phyloP scores from a whole-genome alignment of 2,113 vertebrate genomes.

The Dascyllus trimaculatus region DNA sequence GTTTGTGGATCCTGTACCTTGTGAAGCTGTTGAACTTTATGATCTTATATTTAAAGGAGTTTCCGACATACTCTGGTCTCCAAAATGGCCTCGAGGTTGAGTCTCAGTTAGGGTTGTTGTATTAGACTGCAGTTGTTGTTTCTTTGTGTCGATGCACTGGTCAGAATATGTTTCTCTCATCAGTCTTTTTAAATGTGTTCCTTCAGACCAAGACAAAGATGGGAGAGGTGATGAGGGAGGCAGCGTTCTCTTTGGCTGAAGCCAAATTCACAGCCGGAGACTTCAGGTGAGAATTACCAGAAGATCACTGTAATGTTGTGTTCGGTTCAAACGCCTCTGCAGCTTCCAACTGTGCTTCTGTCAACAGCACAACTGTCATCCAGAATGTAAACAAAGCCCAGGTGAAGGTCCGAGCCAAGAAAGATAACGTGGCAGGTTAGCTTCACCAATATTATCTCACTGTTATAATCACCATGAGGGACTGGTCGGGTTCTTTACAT shows the following conservation, averaged over 20 bases:
- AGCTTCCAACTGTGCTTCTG: constrained; percentile 42
- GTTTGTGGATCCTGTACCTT: neutral
- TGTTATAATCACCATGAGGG: neutral
- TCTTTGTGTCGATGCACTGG: too few relatives aligned
- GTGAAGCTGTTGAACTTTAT: neutral
- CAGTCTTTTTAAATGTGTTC: constrained; percentile 29
- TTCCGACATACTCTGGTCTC: too few relatives aligned
- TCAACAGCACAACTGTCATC: constrained; percentile 94
- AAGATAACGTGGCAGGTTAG: constrained; percentile 97
- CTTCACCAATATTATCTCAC: neutral
- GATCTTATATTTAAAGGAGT: too few relatives aligned
- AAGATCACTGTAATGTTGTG: neutral
- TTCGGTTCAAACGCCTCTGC: neutral
- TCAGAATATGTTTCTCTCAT: too few relatives aligned
- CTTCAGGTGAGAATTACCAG: constrained; percentile 89
- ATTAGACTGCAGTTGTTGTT: too few relatives aligned
- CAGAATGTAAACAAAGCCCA: constrained; percentile 99
- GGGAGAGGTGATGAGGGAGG: constrained; percentile 99
- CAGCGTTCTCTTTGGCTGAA: constrained; percentile 97
- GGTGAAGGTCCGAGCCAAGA: constrained; percentile 97
- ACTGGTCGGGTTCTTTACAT: neutral
- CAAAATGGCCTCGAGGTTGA: too few relatives aligned
- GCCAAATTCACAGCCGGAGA: constrained; percentile 98
- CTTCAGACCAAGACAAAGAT: constrained; percentile 96
- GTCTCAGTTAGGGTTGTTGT: too few relatives aligned